Percentiles rank a stretch among this genome's conserved stretches.
phyloP scores from a whole-genome alignment of 2,888 invertebrate species.

The Hypsopygia costalis region DNA sequence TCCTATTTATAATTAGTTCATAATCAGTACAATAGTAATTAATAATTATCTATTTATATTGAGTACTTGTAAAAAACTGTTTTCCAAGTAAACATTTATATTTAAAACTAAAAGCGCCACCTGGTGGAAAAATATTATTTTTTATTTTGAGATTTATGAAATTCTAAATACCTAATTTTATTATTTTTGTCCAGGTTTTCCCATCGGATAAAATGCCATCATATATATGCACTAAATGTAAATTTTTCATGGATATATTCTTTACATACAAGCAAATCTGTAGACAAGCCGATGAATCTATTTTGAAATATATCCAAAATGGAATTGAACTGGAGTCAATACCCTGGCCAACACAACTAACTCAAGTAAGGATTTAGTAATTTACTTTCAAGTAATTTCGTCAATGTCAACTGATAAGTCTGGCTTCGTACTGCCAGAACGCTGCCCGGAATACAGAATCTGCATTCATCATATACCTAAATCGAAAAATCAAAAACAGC shows the following conservation, averaged over 20 bases:
- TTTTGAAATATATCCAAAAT: conserved; percentile 84
- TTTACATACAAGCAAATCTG: conserved; percentile 89
- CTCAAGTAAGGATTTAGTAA: conserved; percentile 47
- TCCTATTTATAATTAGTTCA: too few species aligned
- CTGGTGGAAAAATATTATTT: conserved; percentile 15
- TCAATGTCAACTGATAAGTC: too few species aligned
- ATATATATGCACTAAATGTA: conserved; percentile 85
- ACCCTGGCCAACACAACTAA: conserved; percentile 60
- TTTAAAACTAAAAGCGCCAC: conserved; percentile 17
- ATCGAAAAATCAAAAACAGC: too few species aligned
- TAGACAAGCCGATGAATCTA: conserved; percentile 85
- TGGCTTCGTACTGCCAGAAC: too few species aligned
- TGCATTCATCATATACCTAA: too few species aligned
- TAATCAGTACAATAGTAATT: too few species aligned
- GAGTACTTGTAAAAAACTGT: too few species aligned
- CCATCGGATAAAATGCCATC: conserved; percentile 87
- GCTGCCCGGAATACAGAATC: too few species aligned
- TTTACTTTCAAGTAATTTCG: neutral
- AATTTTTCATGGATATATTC: conserved; percentile 83
- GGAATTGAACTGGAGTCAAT: conserved; percentile 80
- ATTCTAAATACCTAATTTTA: too few species aligned
- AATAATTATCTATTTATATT: too few species aligned
- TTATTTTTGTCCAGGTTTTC: conserved; percentile 64
- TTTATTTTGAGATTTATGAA: too few species aligned
- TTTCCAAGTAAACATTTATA: too few species aligned